Conservation (phyloP, 2,797 vertebrate genomes). For the Chiloscyllium punctatum region DNA sequence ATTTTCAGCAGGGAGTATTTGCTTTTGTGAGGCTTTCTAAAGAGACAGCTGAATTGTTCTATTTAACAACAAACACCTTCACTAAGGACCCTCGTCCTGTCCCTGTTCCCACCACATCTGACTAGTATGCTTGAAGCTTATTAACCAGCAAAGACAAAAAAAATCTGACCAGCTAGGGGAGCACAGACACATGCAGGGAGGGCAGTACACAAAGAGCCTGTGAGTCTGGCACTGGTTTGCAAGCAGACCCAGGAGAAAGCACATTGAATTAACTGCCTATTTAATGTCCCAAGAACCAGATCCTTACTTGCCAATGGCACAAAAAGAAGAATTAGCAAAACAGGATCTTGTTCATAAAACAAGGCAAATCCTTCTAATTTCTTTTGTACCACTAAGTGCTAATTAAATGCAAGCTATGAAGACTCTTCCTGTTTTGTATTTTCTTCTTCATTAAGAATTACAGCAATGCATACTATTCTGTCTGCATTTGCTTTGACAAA, state of each 20-base stretch:
- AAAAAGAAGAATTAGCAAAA: constrained; percentile 78
- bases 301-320: constrained; percentile 81
- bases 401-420: constrained; percentile 81
- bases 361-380: constrained; percentile 79
- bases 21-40: constrained; percentile 93
- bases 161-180: constrained; percentile 78
- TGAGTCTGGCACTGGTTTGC: constrained; percentile 75
- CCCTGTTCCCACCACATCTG: constrained; percentile 90
- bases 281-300: constrained; percentile 83
- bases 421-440: constrained; percentile 73
- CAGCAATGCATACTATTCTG: constrained; percentile 56
- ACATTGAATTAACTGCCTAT: constrained; percentile 86
- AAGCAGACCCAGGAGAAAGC: constrained; percentile 76
- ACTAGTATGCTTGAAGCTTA: constrained; percentile 85
- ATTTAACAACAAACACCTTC: constrained; percentile 97
- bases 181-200: constrained; percentile 81
- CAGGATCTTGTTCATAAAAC: constrained; percentile 84
- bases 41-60: constrained; percentile 94
- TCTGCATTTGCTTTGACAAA: constrained; percentile 58
- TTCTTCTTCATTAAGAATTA: constrained; percentile 70
- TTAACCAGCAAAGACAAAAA: constrained; percentile 79
- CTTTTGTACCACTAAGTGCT: constrained; percentile 78
- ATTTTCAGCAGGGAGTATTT: constrained; percentile 93
- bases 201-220: constrained; percentile 78
- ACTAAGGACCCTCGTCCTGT: constrained; percentile 84